Base-by-base conservation (phyloP, 1,140 invertebrate genomes). In the Drosophila sturtevanti region DNA sequence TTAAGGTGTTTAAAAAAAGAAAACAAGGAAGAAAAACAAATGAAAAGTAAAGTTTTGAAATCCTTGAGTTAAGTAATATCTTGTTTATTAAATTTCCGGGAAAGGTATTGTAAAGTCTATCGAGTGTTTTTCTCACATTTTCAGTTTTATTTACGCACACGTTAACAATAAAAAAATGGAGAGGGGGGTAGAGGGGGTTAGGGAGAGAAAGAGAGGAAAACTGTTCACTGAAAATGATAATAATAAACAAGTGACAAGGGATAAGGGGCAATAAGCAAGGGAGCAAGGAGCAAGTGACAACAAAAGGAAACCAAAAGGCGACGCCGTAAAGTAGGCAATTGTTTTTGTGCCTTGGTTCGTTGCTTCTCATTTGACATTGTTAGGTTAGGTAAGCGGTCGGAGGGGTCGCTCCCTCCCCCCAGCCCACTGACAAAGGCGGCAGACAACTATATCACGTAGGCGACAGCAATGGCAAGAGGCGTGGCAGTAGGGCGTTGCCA, bases 271-370 rank as follows among this genome's bases (percentile, higher is more conserved):
- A 27, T 18, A 31, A 21, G 12, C 7, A 24, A n/a, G 31, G 48
- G 18, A 35, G 27, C 12, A 62, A 21, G 48, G 51, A 10, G 18
- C 4, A 14, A 71, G 54, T 24, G 66, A 64, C 67, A 63, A 62
- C 31, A 66, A 21, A 41, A 27, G 38, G n/a, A 22, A 52, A 58
- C 48, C 61, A 62, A 51, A 38, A 54, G 59, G 22, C 35, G 60
- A 64, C 66, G 66, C 72, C 77, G 51, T 63, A 54, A 80, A 80
- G 73, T 71, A 84, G 81, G 81, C 81, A 85, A 85, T 85, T 77
- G 69, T 85, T 85, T 85, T 80, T 72, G 62, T 69, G 72, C 59
- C 58, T 22, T 56, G 72, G 37, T 60, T 68, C 44, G 60, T 59
- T 58, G 37, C 44, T 56, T 55, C 65, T 59, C 63, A 52, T 59